Conservation (phyloP, 2,797 vertebrate species). For the Lithobates sylvaticus region DNA sequence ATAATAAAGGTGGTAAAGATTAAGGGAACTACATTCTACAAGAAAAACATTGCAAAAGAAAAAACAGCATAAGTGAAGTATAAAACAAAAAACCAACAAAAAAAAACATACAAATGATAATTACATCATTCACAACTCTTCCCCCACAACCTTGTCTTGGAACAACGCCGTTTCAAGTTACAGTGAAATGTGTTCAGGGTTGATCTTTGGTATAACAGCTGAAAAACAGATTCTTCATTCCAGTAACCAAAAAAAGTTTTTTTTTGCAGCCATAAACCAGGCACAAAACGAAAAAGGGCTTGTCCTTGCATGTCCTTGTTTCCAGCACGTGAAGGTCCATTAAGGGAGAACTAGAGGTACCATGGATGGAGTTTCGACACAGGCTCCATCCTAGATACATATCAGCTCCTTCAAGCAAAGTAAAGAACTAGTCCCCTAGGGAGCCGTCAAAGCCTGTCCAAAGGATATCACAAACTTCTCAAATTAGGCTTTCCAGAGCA, state of each 20-base stretch:
- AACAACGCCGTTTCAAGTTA: neutral
- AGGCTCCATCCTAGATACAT: neutral
- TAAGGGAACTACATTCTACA: conserved; percentile 75
- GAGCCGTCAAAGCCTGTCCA: neutral
- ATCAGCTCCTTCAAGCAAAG: neutral
- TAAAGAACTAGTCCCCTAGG: neutral
- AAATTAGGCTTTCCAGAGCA: neutral
- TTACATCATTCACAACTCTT: conserved; percentile 20
- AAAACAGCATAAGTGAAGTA: conserved; percentile 65
- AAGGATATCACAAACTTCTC: neutral
- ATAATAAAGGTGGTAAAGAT: conserved; percentile 69
- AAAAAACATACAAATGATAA: conserved; percentile 71
- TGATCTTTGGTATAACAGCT: conserved; percentile 74
- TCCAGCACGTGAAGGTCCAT: conserved; percentile 1
- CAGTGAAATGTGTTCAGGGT: conserved; percentile 31
- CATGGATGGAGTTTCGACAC: neutral
- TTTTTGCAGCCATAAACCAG: conserved; percentile 9
- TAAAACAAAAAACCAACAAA: neutral
- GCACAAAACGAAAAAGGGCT: neutral
- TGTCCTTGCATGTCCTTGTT: neutral
- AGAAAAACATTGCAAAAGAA: conserved; percentile 73
- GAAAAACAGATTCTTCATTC: conserved; percentile 47
- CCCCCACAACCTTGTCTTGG: neutral
- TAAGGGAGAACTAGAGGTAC: conserved; percentile 19
- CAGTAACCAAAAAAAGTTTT: neutral